Evolutionary conservation across 1,140 invertebrate genomes (phyloP), one percentile per base, ranked within the genome.

Genomic region (Drosophila sulfurigaster): DNA sequence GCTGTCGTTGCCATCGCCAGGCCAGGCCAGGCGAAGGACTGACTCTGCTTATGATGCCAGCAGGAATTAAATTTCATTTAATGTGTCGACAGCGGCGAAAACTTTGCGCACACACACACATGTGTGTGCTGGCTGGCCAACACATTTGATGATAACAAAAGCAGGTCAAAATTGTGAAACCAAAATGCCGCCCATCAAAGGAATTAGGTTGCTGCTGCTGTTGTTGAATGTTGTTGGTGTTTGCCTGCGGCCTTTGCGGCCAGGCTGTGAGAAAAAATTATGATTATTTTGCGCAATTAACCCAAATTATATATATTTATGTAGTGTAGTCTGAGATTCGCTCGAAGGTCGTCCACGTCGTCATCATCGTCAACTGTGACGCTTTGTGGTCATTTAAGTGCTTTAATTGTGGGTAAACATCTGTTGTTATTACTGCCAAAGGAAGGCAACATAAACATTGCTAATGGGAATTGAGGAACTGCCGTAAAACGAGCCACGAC

Each of bases 41-140:
- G 38, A 46, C 35, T 66, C 78, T 85, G 82, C 82, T 85, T 85
- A 85, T 87, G 71, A 73, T 74, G 82, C 79, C 82, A 60, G 54
- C 71, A 82, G 82, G 82, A 86, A 87, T 86, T 86, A 86, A 86
- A 86, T 86, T 86, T 86, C 82, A 86, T 86, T 86, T 86, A 86
- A 86, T 86, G 82, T 82, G 82, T 79, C 82, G 79, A 87, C 72
- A 54, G 64, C 64, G 41, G 32, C 72, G 63, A 69, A 75, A 86
- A 87, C 79, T 87, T 86, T 87, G 58, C 58, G 56, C 68, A 52
- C 75, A 82, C 75, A 85, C 64, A 51, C 69, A 79, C 70, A 81
- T 65, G 72, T 81, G 71, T 32, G 32, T 8, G 32, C 32, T 32
- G 32, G 32, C 72, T 75, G 82, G 79, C 58, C 67, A 72, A 63